Conservation (phyloP, 2,888 invertebrate species). For the Megastigmus dorsalis region DNA sequence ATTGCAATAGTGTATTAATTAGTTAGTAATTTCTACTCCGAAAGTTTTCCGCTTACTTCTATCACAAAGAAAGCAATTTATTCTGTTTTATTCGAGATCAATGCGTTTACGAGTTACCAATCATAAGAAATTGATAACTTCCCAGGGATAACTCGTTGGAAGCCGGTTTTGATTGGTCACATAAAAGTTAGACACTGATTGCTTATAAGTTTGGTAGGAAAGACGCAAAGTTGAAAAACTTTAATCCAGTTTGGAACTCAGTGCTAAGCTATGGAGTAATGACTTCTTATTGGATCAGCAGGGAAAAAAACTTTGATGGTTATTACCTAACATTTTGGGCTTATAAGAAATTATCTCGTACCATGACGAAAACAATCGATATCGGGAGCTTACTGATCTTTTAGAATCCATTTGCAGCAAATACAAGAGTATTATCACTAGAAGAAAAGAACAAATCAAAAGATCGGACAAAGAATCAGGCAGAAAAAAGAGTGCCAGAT, state of each 20-base stretch:
- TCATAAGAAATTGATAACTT: constrained; percentile 38
- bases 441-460: background rate
- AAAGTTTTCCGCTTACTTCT: no score
- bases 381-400: no score
- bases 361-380: no score
- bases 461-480: no score
- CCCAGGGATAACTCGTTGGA: constrained; percentile 12
- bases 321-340: no score
- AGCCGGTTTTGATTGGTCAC: constrained; percentile 46
- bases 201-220: constrained; percentile 33
- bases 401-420: no score
- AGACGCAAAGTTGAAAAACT: constrained; percentile 42
- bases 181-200: constrained; percentile 50
- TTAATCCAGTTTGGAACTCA: constrained; percentile 45
- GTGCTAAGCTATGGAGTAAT: constrained; percentile 21
- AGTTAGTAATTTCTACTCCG: no score
- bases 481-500: no score
- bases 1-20: no score
- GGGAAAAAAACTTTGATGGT: constrained; percentile 22
- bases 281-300: constrained; percentile 34
- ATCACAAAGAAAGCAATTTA: no score
- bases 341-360: no score
- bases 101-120: background rate
- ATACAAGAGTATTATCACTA: no score
- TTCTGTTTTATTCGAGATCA: background rate